Base-by-base conservation (phyloP, 2,888 invertebrate genomes). In the Esperia sulphurella region DNA sequence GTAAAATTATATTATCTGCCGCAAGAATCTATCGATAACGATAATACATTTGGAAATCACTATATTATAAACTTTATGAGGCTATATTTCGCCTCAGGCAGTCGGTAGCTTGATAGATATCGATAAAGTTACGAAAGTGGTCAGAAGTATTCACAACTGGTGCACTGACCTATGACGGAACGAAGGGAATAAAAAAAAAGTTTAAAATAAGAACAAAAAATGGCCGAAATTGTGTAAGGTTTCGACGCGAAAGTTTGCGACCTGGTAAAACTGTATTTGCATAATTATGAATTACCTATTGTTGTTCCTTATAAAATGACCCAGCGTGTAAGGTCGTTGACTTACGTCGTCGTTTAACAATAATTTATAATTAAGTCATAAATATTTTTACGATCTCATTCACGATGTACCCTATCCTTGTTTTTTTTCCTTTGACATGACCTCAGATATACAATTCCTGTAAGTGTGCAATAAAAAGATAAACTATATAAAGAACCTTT, bases 91-190 rank as follows among this genome's bases (percentile, higher is more conserved):
- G 46, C 53, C 54, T 30, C 40, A 14, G 55, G 52, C 59, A 53
- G 14, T 61, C 55, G 50, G 50, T 51, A 57, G 42, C 50, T 44
- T 46, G 58, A 61, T 63, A 59, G 9, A 6, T 35, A 35, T 35
- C 35, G n/a, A 9, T 35, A 65, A 67, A 64, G 57, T 67, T 68
- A 65, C 59, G 61, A 66, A 73, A 71, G 58, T 53, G 52, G 40
- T 53, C 52, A 49, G 65, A 73, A 71, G 58, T 53, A 51, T 38
- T 53, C 52, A 49, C 3, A 40, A 68, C 53, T 68, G 63, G 62
- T 63, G 54, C 65, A 63, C 54, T 59, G 64, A 58, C 61, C 59
- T 58, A 57, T 57, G 52, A 59, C 53, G 50, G 50, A 53, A 53
- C 50, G 55, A 57, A 60, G 57, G 55, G 54, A 60, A 59, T 54